These are phyloP conservation scores for Australoheros facetus DNA, from an alignment of 2,797 vertebrate genomes.

Conservation along the genomic window DNA sequence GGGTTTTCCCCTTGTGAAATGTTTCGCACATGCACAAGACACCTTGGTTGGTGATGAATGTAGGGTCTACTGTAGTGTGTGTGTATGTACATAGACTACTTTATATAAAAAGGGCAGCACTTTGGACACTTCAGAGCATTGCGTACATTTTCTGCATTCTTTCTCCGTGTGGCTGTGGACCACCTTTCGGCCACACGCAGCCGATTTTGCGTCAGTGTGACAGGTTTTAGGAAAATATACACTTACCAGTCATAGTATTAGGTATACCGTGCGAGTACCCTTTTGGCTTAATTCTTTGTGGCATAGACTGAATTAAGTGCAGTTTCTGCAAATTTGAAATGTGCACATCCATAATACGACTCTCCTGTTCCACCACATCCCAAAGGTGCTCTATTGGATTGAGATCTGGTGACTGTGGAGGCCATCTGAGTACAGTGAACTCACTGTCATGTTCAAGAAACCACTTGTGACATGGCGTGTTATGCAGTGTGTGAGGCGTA, in stretches of 20 bases:
- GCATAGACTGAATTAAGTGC: not conserved
- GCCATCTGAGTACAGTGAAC: not conserved
- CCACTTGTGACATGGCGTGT: no score
- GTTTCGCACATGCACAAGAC: no score
- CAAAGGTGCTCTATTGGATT: not conserved
- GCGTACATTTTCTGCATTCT: no score
- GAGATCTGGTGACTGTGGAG: not conserved
- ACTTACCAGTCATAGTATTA: not conserved
- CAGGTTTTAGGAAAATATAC: not conserved
- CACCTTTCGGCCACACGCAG: no score
- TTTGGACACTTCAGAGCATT: no score
- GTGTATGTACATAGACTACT: no score
- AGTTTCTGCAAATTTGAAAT: not conserved
- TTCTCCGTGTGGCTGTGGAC: no score
- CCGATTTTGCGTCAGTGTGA: no score
- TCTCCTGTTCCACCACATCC: not conserved
- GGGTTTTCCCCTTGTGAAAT: no score
- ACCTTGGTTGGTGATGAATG: no score
- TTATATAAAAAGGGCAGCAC: no score
- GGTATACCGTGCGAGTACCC: not conserved
- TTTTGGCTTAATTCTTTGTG: not conserved
- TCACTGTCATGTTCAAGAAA: not conserved
- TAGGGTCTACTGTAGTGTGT: no score
- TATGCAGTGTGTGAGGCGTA: not conserved
- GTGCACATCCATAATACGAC: not conserved